Conservation (phyloP, 1,140 invertebrate genomes). For the Ostrea denselamellosa region DNA sequence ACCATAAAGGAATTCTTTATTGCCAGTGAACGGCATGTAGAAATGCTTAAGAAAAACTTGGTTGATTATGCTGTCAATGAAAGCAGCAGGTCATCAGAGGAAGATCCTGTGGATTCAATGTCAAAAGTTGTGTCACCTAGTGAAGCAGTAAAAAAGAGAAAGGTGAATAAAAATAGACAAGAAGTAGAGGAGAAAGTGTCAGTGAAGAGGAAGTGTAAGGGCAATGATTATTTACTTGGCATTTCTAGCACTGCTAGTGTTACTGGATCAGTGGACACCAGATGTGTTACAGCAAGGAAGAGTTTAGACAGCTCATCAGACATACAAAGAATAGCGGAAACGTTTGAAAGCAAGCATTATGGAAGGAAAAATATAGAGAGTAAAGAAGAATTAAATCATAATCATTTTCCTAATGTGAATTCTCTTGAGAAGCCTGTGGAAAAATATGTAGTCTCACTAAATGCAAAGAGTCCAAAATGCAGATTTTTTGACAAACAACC, state of each 20-base stretch:
- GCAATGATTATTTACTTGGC: background rate
- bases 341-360: constrained; percentile 20
- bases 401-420: background rate
- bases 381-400: background rate
- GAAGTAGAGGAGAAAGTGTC: background rate
- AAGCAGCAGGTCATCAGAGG: background rate
- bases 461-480: background rate
- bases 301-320: background rate
- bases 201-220: background rate
- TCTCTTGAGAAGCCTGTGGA: background rate
- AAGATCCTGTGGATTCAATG: background rate
- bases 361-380: background rate
- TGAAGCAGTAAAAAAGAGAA: background rate
- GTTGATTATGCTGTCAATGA: constrained; percentile 27
- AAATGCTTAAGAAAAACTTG: background rate
- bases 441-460: background rate
- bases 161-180: background rate
- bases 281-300: constrained; percentile 6
- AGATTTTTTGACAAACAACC: background rate
- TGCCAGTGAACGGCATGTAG: background rate
- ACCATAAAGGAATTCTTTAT: background rate
- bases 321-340: background rate
- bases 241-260: background rate
- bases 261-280: constrained; percentile 26
- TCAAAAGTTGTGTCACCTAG: background rate